A percentile compares a stretch with the other conserved stretches of the same genome.
Conservation (phyloP, 2,888 invertebrate genomes). For the Amphiduros pacificus region DNA sequence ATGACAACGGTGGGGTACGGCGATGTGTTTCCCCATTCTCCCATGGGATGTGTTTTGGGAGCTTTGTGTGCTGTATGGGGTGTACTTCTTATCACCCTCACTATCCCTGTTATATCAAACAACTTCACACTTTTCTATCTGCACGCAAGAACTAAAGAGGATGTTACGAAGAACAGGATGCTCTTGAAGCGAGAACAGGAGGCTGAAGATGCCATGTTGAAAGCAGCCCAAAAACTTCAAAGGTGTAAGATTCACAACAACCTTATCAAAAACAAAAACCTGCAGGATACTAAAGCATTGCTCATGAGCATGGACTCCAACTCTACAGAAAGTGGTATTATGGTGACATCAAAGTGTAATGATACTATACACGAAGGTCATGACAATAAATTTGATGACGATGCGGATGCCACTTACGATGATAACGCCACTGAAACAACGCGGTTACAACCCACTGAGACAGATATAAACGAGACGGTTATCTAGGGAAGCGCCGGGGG, state of each 20-base stretch:
- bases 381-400: too few relatives aligned
- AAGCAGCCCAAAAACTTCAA: too few relatives aligned
- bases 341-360: too few relatives aligned
- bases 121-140: constrained; percentile 57
- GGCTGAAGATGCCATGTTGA: constrained; percentile 1
- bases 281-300: constrained; percentile 12
- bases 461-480: too few relatives aligned
- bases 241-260: too few relatives aligned
- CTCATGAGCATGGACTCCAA: constrained; percentile 20
- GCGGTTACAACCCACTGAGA: too few relatives aligned
- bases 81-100: constrained; percentile 52
- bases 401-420: too few relatives aligned
- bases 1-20: constrained; percentile 59
- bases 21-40: constrained; percentile 48
- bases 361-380: too few relatives aligned
- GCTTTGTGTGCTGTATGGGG: constrained; percentile 53
- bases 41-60: constrained; percentile 52
- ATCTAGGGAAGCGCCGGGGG: too few relatives aligned
- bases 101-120: constrained; percentile 57
- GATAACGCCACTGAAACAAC: too few relatives aligned
- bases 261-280: constrained; percentile 11
- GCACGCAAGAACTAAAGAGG: constrained; percentile 45
- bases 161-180: constrained; percentile 6
- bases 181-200: too few relatives aligned
- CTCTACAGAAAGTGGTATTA: too few relatives aligned